Conservation (phyloP, 2,113 vertebrate genomes). For the Nicator chloris region DNA sequence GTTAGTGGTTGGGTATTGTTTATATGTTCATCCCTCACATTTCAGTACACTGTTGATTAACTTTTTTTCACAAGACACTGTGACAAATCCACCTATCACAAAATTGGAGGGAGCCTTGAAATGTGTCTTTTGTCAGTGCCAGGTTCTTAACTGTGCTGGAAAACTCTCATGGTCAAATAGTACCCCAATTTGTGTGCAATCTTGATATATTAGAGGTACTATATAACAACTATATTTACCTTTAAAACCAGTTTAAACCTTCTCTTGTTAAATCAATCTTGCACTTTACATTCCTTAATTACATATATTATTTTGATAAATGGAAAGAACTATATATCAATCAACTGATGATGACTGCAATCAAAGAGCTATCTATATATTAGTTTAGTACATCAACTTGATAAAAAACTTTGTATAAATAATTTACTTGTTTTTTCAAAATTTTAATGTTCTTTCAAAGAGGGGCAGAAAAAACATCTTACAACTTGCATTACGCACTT, state of each 20-base stretch:
- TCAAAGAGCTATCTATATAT: not conserved
- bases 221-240: not conserved
- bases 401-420: not conserved
- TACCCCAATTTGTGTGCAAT: not conserved
- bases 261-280: not conserved
- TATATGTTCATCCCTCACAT: not conserved
- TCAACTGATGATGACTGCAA: not conserved
- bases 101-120: not conserved
- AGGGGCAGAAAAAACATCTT: not conserved
- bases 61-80: not conserved
- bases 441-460: not conserved
- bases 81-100: not conserved
- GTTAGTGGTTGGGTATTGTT: not conserved
- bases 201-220: not conserved
- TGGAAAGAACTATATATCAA: not conserved
- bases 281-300: not conserved
- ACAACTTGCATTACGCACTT: not conserved
- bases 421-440: not conserved
- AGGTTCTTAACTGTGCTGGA: accelerated
- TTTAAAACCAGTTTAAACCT: not conserved
- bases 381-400: not conserved
- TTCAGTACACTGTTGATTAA: not conserved
- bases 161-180: not conserved
- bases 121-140: not conserved
- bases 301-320: not conserved